phyloP scores from a whole-genome alignment of 2,113 vertebrate species.

The Bothrops jararaca region DNA sequence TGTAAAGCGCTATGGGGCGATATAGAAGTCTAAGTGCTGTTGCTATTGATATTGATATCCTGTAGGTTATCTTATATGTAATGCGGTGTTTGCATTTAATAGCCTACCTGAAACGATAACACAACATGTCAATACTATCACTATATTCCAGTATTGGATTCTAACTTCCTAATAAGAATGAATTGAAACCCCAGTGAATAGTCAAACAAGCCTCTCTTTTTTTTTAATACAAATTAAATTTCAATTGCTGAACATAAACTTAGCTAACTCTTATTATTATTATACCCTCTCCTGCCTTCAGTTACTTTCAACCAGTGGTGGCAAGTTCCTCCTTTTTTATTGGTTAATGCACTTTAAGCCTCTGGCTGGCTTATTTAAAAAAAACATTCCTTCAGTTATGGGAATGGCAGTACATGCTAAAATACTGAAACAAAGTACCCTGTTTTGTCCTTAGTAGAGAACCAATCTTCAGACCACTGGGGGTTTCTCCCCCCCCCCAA shows the following conservation, averaged over 20 bases:
- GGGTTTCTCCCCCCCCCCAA: background rate
- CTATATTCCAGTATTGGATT: background rate
- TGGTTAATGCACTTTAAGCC: background rate
- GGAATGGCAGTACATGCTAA: background rate
- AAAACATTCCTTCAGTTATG: background rate
- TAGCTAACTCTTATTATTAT: background rate
- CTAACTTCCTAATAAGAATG: background rate
- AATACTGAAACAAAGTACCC: background rate
- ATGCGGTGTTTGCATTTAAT: background rate
- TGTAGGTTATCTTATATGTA: background rate
- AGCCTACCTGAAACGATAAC: background rate
- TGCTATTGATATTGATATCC: background rate
- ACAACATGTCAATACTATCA: background rate
- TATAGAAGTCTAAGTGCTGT: background rate
- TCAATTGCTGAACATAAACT: background rate
- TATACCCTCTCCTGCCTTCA: background rate
- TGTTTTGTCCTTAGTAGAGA: background rate
- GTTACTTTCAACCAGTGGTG: background rate
- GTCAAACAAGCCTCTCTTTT: background rate
- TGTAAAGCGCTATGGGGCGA: background rate
- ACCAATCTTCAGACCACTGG: background rate
- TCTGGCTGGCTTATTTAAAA: background rate
- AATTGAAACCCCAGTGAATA: background rate
- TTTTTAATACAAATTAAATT: background rate
- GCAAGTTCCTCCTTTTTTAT: background rate